Conservation (phyloP, 2,113 vertebrate genomes). For the Elaphurus davidianus region DNA sequence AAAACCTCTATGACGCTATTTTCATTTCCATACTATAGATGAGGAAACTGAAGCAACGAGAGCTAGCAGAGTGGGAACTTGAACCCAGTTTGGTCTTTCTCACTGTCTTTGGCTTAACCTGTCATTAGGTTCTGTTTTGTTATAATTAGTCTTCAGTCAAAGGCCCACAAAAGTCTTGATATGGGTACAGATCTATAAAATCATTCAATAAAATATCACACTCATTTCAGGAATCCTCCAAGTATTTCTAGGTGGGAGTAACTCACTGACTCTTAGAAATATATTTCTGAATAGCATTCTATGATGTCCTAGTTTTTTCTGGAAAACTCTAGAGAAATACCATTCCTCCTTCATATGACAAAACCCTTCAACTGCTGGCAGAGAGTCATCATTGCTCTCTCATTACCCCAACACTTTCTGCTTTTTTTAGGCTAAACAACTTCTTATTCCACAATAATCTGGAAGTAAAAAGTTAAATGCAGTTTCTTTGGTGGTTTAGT, state of each 20-base stretch:
- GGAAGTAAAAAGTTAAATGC: constrained; percentile 24
- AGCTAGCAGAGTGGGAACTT: neutral
- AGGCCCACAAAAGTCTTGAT: neutral
- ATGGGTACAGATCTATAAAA: neutral
- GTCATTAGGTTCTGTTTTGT: neutral
- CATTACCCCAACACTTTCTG: neutral
- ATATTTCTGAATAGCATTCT: neutral
- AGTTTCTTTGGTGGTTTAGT: neutral
- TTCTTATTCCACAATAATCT: neutral
- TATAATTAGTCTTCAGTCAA: neutral
- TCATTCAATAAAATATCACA: neutral
- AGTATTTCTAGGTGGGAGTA: neutral
- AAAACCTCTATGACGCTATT: neutral
- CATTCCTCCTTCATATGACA: neutral
- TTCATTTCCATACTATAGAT: neutral
- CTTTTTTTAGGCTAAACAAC: neutral
- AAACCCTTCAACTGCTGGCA: neutral
- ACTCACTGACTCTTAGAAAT: neutral
- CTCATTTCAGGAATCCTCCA: neutral
- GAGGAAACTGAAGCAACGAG: neutral
- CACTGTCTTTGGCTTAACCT: neutral
- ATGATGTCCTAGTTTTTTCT: neutral
- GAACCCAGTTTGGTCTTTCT: neutral
- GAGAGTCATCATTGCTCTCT: neutral
- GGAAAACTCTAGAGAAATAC: neutral